Evolutionary conservation across 2,888 invertebrate species (phyloP), one percentile per base, ranked within the genome.

Genomic region (Cephalotes varians): DNA sequence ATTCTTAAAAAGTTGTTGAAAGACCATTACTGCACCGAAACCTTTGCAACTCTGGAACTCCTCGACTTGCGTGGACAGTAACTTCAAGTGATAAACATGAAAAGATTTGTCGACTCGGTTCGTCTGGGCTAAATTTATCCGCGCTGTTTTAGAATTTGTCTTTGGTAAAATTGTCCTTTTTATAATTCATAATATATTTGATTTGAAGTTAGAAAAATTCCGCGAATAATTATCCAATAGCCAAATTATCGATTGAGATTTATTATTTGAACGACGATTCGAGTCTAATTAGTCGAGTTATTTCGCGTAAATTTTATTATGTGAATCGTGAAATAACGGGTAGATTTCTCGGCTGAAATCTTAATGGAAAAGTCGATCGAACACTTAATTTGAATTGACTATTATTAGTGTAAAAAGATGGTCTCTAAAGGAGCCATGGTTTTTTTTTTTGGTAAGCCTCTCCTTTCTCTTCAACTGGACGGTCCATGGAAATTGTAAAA

Each of bases 391-490:
- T 25, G 25, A 79, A 79, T 76, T 76, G 65, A 76, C 77, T 71
- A 56, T 77, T 69, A 69, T 79, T 44, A 71, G 71, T 44, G 56
- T 71, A 76, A 79, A 79, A 77, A 79, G 31, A 25, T 67, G 37
- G 56, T 79, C 71, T 79, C 54, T 71, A 56, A 79, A 79, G 44
- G 44, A 71, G 31, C 40, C 56, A 44, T 31, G 44, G n/a, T n/a
- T 56, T 18, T 34, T 44, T 15, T 76, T 21, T 44, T 12, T 31
- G 34, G 44, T 77, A 79, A 79, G 44, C n/a, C 44, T 51, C 34
- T 54, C 40, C 21, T 31, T 77, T 77, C 54, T 79, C 34, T 31
- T 85, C 81, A 77, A 83, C 77, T 85, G 81, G 83, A 87, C 87
- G 87, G 87, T 83, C 87, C 71, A 60, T 72, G 82, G 65, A 74